These are phyloP conservation scores for Tauraco erythrolophus DNA, from an alignment of 2,113 vertebrate genomes.

Conservation along the genomic window DNA sequence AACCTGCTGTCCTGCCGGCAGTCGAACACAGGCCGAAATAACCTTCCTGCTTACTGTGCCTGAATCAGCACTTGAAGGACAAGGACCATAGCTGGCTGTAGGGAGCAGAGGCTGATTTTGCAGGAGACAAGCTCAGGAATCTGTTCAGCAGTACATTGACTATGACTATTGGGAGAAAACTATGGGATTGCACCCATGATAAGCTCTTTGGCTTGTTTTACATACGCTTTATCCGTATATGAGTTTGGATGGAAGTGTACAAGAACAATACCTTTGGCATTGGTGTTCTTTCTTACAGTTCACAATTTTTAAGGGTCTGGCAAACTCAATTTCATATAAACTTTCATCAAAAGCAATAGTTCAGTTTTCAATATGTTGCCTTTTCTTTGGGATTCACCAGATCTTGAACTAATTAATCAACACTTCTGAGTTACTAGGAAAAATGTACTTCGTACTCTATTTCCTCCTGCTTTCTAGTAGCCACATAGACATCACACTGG, in stretches of 20 bases:
- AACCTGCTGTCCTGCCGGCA: neutral
- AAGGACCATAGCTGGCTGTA: neutral
- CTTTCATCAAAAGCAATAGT: neutral
- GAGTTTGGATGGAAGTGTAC: neutral
- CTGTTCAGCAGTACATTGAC: neutral
- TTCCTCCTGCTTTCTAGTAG: neutral
- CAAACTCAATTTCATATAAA: neutral
- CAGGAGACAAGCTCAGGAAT: neutral
- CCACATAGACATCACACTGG: neutral
- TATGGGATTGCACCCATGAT: neutral
- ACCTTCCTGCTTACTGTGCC: neutral
- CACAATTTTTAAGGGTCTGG: neutral
- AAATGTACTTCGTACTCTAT: neutral
- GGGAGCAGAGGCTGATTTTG: neutral
- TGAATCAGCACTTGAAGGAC: neutral
- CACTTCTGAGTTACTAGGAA: neutral
- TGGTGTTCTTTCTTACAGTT: neutral
- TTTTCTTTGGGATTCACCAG: neutral
- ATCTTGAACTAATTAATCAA: neutral
- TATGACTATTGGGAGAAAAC: neutral
- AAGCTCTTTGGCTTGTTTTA: neutral
- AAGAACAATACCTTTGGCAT: neutral
- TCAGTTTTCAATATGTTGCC: neutral
- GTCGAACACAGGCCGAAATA: neutral
- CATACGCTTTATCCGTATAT: neutral